Evolutionary conservation across 2,113 vertebrate genomes (phyloP).

Genomic region (Tricholaema leucomelas): DNA sequence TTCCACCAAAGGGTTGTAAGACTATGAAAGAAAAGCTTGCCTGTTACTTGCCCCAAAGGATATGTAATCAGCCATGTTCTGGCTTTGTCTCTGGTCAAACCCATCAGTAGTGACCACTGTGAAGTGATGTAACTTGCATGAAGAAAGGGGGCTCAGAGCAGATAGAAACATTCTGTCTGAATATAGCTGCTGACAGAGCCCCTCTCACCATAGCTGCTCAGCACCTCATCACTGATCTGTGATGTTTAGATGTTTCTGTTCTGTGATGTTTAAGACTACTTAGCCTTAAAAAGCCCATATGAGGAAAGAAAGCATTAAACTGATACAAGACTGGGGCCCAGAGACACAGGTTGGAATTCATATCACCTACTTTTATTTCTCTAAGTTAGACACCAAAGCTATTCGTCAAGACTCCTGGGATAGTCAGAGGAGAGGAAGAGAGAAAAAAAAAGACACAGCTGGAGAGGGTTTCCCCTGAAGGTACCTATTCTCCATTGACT

Average conservation of each 20-base stretch:
- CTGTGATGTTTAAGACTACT: neutral
- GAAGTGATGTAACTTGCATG: neutral
- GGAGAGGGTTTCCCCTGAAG: neutral
- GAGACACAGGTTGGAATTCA: neutral
- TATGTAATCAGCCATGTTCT: neutral
- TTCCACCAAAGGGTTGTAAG: neutral
- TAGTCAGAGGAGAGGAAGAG: neutral
- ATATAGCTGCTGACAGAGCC: neutral
- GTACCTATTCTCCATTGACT: neutral
- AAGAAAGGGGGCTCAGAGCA: neutral
- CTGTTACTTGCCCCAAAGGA: neutral
- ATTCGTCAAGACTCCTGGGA: neutral
- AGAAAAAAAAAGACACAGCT: neutral
- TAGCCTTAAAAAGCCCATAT: neutral
- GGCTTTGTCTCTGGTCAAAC: neutral
- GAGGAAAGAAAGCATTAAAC: neutral
- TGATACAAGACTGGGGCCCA: neutral
- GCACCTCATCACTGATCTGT: neutral
- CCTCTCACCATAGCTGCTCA: neutral
- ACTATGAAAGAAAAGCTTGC: neutral
- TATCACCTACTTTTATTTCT: neutral
- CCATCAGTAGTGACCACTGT: neutral
- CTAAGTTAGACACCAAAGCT: neutral
- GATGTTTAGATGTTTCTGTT: too few species aligned
- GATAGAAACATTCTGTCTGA: neutral